Conservation (phyloP, 2,113 vertebrate genomes). For the Eolophus roseicapilla region DNA sequence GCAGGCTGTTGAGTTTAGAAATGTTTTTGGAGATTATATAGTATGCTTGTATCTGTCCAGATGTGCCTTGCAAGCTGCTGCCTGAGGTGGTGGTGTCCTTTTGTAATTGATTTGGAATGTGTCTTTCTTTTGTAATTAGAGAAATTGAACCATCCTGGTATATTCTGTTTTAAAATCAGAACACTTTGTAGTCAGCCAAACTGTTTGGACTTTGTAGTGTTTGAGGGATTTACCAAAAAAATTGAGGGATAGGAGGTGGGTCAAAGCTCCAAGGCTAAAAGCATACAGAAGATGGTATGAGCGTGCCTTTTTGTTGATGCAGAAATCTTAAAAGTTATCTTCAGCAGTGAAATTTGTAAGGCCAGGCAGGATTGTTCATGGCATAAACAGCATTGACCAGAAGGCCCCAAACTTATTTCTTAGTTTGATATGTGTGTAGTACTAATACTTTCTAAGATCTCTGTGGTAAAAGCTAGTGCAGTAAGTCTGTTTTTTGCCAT, state of each 20-base stretch:
- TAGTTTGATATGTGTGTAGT: neutral
- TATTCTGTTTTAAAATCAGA: neutral
- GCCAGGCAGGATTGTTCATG: neutral
- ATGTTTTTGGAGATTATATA: neutral
- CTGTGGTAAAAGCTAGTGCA: neutral
- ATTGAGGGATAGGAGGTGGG: neutral
- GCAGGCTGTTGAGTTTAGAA: neutral
- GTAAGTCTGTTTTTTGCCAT: neutral
- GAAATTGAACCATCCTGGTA: neutral
- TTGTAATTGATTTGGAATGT: neutral
- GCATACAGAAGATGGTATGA: neutral
- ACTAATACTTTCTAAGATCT: neutral
- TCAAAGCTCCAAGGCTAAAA: neutral
- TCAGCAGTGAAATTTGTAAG: neutral
- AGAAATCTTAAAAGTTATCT: neutral
- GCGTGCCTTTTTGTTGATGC: neutral
- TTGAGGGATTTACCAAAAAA: neutral
- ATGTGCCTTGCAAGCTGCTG: neutral
- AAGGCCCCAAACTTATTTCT: neutral
- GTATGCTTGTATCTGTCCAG: neutral
- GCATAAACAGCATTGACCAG: neutral
- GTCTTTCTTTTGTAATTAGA: neutral
- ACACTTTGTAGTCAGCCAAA: neutral
- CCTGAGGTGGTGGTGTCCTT: neutral
- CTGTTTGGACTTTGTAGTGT: neutral